Conservation (phyloP, 92 coral and sea anemone genomes). For the Palythoa caribaeorum region DNA sequence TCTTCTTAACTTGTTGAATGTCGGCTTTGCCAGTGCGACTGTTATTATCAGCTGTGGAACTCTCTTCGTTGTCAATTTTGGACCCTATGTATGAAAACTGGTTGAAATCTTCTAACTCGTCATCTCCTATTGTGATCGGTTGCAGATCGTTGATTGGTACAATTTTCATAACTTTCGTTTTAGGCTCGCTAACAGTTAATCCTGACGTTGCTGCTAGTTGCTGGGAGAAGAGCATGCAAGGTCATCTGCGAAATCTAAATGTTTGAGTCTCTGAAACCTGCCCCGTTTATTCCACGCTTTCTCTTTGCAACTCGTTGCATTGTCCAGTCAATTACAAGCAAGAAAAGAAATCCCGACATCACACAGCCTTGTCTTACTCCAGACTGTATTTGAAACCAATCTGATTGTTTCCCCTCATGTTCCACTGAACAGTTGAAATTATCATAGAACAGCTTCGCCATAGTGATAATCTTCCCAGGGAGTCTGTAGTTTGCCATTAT, state of each 20-base stretch:
- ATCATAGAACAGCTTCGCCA: background rate
- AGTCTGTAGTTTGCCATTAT: background rate
- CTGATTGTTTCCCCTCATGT: background rate
- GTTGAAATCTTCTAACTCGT: background rate
- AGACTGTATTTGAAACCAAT: background rate
- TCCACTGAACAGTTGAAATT: no score
- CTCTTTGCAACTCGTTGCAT: no score
- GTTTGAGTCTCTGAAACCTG: background rate
- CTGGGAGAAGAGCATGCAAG: background rate
- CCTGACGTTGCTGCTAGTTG: background rate
- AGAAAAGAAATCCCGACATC: no score
- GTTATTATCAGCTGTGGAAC: background rate
- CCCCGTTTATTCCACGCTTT: no score
- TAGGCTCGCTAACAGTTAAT: background rate
- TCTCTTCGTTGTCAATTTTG: background rate
- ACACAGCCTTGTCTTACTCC: no score
- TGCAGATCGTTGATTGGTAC: background rate
- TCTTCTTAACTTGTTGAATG: background rate
- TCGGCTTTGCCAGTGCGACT: background rate
- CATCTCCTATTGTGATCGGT: background rate
- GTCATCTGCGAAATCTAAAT: background rate
- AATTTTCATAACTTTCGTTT: background rate
- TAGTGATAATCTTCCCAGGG: background rate
- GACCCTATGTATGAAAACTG: background rate
- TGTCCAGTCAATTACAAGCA: no score